These are phyloP conservation scores for Nothobranchius kuhntae DNA, from an alignment of 2,113 vertebrate genomes.

Conservation along the genomic window DNA sequence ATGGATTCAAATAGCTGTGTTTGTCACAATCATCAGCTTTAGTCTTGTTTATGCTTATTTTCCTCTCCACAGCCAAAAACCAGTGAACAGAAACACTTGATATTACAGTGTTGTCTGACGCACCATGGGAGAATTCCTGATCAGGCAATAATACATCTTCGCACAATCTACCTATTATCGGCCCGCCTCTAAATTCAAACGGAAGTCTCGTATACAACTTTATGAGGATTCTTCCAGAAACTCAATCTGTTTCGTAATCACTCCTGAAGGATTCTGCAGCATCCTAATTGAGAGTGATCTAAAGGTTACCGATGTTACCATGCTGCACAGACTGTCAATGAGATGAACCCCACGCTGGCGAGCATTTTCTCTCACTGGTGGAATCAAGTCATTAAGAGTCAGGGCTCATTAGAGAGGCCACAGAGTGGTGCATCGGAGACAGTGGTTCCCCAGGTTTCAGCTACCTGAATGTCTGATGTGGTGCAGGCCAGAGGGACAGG, in stretches of 20 bases:
- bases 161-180: constrained; percentile 46
- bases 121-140: constrained; percentile 55
- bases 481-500: constrained; percentile 21
- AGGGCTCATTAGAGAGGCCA: constrained; percentile 68
- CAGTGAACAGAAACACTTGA: constrained; percentile 54
- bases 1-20: constrained; percentile 26
- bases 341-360: constrained; percentile 51
- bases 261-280: constrained; percentile 54
- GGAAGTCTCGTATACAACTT: constrained; percentile 47
- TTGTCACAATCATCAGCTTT: constrained; percentile 48
- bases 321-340: constrained; percentile 56
- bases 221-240: constrained; percentile 59
- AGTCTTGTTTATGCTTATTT: constrained; percentile 49
- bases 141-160: constrained; percentile 46
- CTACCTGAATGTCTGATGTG: constrained; percentile 29
- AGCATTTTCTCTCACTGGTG: constrained; percentile 45
- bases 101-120: constrained; percentile 49
- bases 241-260: constrained; percentile 69
- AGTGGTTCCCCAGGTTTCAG: constrained; percentile 36
- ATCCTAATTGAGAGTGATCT: constrained; percentile 66
- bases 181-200: constrained; percentile 47
- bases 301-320: constrained; percentile 70
- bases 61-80: constrained; percentile 54
- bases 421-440: constrained; percentile 53
- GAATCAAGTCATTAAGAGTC: constrained; percentile 65